Percentiles rank a stretch among this genome's conserved stretches.
Evolutionary conservation across 2,888 invertebrate species (phyloP).

Genomic region (Caenorhabditis japonica): DNA sequence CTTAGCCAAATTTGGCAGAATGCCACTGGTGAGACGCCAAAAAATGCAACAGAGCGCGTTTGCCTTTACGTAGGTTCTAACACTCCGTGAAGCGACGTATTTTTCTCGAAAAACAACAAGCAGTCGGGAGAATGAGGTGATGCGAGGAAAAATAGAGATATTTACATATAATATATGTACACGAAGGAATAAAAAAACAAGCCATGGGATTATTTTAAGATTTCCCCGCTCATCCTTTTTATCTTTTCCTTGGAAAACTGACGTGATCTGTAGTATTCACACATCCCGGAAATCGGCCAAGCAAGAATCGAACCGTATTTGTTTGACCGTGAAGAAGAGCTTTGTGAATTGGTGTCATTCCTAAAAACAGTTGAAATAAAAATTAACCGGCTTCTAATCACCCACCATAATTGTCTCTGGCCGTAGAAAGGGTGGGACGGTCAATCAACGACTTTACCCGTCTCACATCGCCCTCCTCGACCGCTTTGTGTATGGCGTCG

Average conservation of each 20-base stretch:
- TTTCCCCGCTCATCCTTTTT: conserved; percentile 8
- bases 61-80: too few relatives aligned
- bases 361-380: conserved; percentile 34
- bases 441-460: conserved; percentile 86
- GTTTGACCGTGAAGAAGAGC: conserved; percentile 79
- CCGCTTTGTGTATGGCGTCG: conserved; percentile 88
- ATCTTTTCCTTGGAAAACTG: too few relatives aligned
- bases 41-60: too few relatives aligned
- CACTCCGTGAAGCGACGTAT: too few relatives aligned
- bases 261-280: conserved; percentile 78
- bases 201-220: conserved; percentile 13
- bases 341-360: conserved; percentile 76
- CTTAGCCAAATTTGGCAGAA: too few relatives aligned
- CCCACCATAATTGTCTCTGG: conserved; percentile 83
- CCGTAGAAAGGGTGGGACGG: conserved; percentile 84
- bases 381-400: not conserved
- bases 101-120: conserved; percentile 11
- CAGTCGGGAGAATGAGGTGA: conserved; percentile 4
- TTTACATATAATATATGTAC: not conserved
- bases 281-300: conserved; percentile 78
- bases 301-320: conserved; percentile 84
- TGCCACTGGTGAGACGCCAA: too few relatives aligned
- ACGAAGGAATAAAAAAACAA: not conserved
- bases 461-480: conserved; percentile 87
- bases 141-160: not conserved